These are phyloP conservation scores for Diabrotica balteata DNA, from an alignment of 2,888 invertebrate genomes.

Conservation along the genomic window DNA sequence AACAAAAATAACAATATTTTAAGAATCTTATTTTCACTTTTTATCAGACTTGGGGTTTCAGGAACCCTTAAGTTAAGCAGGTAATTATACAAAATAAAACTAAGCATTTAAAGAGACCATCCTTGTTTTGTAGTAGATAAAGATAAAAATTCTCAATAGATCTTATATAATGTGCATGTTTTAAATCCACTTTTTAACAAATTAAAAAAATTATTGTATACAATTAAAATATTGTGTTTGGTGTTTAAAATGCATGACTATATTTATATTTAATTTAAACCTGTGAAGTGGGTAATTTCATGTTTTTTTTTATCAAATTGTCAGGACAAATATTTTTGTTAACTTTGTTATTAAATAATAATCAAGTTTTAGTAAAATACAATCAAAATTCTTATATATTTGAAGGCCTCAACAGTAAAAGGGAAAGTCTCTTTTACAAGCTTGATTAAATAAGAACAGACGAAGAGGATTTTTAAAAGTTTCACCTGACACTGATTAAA, in stretches of 20 bases:
- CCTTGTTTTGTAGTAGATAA: constrained; percentile 3
- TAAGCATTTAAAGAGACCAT: not conserved
- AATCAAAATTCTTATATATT: no score
- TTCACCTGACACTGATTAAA: no score
- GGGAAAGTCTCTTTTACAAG: no score
- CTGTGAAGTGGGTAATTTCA: constrained; percentile 1
- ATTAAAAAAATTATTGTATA: not conserved
- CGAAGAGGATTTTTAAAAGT: no score
- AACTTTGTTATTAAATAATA: no score
- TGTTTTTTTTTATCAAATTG: not conserved
- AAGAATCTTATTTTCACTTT: constrained; percentile 47
- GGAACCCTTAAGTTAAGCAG: constrained; percentile 56
- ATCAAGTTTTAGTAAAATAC: no score
- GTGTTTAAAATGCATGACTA: constrained; percentile 2
- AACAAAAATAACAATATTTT: not conserved
- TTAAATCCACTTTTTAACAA: constrained; percentile 8
- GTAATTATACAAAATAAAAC: not conserved
- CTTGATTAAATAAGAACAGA: no score
- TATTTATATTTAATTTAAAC: not conserved
- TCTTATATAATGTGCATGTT: not conserved
- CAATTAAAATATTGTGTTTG: not conserved
- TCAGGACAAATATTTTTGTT: no score
- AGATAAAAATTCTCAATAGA: not conserved
- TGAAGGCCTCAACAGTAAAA: no score
- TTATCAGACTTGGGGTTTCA: constrained; percentile 48